These are phyloP conservation scores for Rhinichthys osculus DNA, from an alignment of 2,797 vertebrate species.

Conservation along the genomic window DNA sequence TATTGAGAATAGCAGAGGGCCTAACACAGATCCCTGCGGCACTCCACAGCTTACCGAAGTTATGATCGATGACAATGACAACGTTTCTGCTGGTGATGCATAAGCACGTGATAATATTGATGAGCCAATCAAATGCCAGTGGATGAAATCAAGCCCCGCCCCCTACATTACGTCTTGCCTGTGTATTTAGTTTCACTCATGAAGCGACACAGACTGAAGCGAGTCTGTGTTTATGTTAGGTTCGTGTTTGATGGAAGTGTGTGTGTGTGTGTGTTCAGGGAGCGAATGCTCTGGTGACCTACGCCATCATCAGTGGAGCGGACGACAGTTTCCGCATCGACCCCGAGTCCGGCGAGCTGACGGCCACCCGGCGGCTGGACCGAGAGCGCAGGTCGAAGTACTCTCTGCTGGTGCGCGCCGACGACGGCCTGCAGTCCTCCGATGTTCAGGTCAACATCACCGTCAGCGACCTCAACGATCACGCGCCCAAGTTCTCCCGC, in stretches of 20 bases:
- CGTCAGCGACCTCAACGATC: constrained; percentile 93
- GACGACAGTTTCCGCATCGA: constrained; percentile 96
- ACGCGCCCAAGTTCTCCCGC: constrained; percentile 91
- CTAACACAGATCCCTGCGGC: no score
- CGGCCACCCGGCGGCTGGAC: constrained; percentile 91
- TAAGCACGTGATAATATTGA: no score
- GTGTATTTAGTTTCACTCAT: no score
- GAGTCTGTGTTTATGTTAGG: not conserved
- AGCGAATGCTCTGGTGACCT: constrained; percentile 94
- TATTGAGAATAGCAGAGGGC: no score
- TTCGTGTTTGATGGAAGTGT: not conserved
- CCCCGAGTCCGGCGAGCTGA: constrained; percentile 93
- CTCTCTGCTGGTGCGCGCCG: constrained; percentile 91
- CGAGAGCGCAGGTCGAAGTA: constrained; percentile 93
- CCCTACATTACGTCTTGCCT: no score
- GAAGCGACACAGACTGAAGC: not conserved
- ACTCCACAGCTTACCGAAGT: no score
- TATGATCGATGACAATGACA: no score
- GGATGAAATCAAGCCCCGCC: no score
- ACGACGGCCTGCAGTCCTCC: constrained; percentile 94
- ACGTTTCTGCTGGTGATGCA: no score
- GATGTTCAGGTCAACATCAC: constrained; percentile 97
- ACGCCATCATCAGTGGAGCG: constrained; percentile 94
- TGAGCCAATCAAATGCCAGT: no score
- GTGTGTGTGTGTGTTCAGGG: constrained; percentile 77